These are phyloP conservation scores for Leptatherina wallacei DNA, from an alignment of 2,797 vertebrate species.

Conservation along the genomic window DNA sequence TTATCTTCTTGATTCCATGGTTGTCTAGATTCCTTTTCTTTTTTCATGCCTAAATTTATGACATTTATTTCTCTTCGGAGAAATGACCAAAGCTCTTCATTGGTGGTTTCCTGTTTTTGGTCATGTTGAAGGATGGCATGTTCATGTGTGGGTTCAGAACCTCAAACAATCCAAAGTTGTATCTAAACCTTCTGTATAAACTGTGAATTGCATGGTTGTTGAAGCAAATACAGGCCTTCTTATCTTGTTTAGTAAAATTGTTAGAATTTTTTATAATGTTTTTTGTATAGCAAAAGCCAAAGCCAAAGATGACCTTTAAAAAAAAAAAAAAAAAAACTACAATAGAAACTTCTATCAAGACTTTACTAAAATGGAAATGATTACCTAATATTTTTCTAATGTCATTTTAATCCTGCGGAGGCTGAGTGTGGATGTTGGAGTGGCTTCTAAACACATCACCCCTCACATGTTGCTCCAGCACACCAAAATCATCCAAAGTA, in stretches of 20 bases:
- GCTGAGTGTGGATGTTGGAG: slow-evolving; percentile 46
- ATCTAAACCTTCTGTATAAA: slow-evolving; percentile 14
- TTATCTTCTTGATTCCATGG: not conserved
- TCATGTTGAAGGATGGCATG: slow-evolving; percentile 26
- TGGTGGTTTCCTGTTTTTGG: not conserved
- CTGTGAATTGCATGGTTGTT: slow-evolving; percentile 12
- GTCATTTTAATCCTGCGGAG: slow-evolving; percentile 33
- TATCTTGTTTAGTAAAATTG: slow-evolving; percentile 27
- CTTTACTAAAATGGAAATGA: not conserved
- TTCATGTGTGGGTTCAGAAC: slow-evolving; percentile 29
- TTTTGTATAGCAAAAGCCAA: no score
- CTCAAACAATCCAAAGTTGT: slow-evolving; percentile 18
- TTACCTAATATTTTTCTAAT: slow-evolving; percentile 21
- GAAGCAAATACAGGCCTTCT: slow-evolving; percentile 28
- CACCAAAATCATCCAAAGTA: slow-evolving; percentile 27
- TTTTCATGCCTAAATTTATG: no score
- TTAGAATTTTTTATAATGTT: slow-evolving; percentile 4
- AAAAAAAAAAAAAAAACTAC: no score
- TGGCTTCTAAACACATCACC: slow-evolving; percentile 23
- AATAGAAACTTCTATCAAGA: slow-evolving; percentile 8
- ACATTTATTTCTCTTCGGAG: no score
- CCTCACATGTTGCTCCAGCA: slow-evolving; percentile 43
- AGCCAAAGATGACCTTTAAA: no score
- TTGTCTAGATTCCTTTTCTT: not conserved
- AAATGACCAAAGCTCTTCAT: not conserved